Evolutionary conservation across 2,888 invertebrate species (phyloP).

Genomic region (Tuta absoluta): DNA sequence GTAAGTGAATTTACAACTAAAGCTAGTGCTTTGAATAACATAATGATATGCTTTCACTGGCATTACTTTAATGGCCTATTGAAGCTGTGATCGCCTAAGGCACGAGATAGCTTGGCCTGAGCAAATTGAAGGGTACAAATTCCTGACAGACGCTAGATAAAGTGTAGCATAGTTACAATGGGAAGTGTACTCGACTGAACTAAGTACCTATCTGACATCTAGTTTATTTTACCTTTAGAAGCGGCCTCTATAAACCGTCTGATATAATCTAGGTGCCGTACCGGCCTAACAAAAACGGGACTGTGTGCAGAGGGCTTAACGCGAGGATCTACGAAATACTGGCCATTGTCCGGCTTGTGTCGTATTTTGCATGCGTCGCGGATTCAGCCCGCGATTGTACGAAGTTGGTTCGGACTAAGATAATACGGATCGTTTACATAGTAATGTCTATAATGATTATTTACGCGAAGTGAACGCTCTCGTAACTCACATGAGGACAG

Average conservation of each 20-base stretch:
- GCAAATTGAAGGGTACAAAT: slow-evolving; percentile 15
- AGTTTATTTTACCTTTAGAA: slow-evolving; percentile 11
- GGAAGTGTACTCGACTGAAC: neutral
- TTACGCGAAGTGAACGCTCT: slow-evolving; percentile 24
- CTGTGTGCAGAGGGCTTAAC: slow-evolving; percentile 17
- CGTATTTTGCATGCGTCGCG: slow-evolving; percentile 22
- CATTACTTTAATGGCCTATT: slow-evolving; percentile 15
- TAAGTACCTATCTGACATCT: slow-evolving; percentile 1
- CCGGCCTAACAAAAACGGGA: slow-evolving; percentile 10
- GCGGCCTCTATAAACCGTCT: neutral
- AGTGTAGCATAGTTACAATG: neutral
- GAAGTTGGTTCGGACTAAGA: slow-evolving; percentile 6
- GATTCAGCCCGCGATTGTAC: slow-evolving; percentile 11
- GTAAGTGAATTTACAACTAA: slow-evolving; percentile 10
- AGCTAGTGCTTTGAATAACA: neutral
- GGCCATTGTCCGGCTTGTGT: slow-evolving; percentile 13
- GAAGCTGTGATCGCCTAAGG: slow-evolving; percentile 17
- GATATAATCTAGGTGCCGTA: slow-evolving; percentile 5
- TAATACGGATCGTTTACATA: neutral
- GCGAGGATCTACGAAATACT: slow-evolving; percentile 15
- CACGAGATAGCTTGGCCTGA: neutral
- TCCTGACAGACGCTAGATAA: neutral
- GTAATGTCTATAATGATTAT: slow-evolving; percentile 22
- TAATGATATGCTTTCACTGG: slow-evolving; percentile 24
- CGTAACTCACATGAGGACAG: slow-evolving; percentile 5